Evolutionary conservation across 2,888 invertebrate species (phyloP).

Genomic region (Trisateles emortualis): DNA sequence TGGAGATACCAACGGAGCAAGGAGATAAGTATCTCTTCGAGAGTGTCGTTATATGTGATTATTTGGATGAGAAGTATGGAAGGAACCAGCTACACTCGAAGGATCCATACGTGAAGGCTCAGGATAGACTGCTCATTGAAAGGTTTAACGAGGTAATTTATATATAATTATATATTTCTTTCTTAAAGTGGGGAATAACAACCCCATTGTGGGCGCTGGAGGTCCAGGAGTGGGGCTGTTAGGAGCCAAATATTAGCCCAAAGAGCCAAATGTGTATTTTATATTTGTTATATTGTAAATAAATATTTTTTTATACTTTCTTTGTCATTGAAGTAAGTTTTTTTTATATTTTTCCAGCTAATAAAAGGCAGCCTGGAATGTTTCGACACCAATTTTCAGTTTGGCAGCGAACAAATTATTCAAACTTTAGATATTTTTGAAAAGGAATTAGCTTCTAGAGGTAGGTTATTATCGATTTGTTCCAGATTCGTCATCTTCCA

Average conservation of each 20-base stretch:
- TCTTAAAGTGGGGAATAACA: background rate
- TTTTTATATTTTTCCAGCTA: no score
- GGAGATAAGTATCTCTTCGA: constrained; percentile 91
- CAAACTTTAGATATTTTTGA: constrained; percentile 85
- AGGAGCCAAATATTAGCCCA: no score
- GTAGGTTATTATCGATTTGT: constrained; percentile 49
- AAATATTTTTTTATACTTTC: no score
- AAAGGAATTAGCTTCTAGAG: constrained; percentile 82
- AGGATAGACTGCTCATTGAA: constrained; percentile 91
- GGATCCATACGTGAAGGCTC: constrained; percentile 90
- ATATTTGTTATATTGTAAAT: no score
- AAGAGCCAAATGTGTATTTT: no score
- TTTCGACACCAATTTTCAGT: constrained; percentile 81
- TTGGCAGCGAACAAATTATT: constrained; percentile 82
- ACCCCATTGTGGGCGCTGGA: no score
- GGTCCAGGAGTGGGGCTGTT: no score
- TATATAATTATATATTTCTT: background rate
- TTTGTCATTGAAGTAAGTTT: no score
- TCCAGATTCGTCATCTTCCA: no score
- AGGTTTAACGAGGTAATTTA: constrained; percentile 87
- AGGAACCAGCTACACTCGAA: constrained; percentile 88
- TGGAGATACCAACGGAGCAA: constrained; percentile 88
- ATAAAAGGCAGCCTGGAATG: constrained; percentile 82
- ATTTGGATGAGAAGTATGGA: constrained; percentile 92
- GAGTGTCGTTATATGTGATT: constrained; percentile 93